Percentiles rank a stretch among this genome's conserved stretches.
Conservation (phyloP, 2,113 vertebrate species). For the Pseudorhombus dupliciocellatus region DNA sequence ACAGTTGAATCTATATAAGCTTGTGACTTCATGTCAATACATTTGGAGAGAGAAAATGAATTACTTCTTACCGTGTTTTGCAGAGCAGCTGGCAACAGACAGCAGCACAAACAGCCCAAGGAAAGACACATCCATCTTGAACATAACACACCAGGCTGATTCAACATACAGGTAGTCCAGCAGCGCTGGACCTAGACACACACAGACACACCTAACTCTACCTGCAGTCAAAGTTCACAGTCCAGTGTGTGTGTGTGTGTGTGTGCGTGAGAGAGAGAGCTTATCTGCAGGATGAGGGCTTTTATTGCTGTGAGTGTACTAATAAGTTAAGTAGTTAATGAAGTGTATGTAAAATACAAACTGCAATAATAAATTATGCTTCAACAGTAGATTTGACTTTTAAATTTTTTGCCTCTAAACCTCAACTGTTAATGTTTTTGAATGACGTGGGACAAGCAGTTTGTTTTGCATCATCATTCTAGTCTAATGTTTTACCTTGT, state of each 20-base stretch:
- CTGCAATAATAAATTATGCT: no score
- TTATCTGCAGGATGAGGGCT: no score
- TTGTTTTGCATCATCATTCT: no score
- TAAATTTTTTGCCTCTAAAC: no score
- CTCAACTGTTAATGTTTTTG: no score
- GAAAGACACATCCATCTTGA: constrained; percentile 29
- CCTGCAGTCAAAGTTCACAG: constrained; percentile 37
- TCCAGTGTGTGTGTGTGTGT: constrained; percentile 26
- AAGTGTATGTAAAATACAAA: no score
- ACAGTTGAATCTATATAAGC: neutral
- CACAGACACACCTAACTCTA: neutral
- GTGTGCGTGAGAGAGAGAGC: no score
- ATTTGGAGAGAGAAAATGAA: neutral
- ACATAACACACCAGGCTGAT: neutral
- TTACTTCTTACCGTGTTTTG: constrained; percentile 34
- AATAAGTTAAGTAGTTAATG: no score
- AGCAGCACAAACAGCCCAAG: constrained; percentile 36
- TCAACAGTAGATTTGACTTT: no score
- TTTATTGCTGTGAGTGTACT: no score
- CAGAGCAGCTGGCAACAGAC: constrained; percentile 31
- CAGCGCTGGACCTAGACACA: neutral
- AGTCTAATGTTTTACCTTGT: no score
- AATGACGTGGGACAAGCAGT: no score
- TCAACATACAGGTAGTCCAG: neutral
- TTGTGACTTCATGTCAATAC: neutral